Conservation (phyloP, 1,140 invertebrate genomes). For the Drosophila nikananu region DNA sequence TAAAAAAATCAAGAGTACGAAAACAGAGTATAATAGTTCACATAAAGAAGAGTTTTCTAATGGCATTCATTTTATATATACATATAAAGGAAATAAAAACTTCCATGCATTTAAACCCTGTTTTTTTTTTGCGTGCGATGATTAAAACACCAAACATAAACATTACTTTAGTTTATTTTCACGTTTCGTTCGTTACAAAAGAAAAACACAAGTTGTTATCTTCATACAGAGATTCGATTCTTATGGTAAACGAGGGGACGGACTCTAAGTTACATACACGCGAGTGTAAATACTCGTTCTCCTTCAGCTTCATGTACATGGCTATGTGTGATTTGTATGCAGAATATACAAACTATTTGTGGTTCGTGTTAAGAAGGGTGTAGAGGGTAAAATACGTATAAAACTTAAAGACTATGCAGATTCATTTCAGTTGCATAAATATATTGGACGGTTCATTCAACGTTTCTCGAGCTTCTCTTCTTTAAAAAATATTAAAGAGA, state of each 20-base stretch:
- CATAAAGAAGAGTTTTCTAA: not conserved
- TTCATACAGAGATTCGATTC: slow-evolving; percentile 44
- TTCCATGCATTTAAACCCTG: not conserved
- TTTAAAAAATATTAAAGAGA: slow-evolving; percentile 32
- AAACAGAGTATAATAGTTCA: not conserved
- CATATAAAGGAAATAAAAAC: not conserved
- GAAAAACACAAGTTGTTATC: slow-evolving; percentile 33
- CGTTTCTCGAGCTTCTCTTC: slow-evolving; percentile 27
- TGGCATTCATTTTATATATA: not conserved
- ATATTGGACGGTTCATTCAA: slow-evolving; percentile 61
- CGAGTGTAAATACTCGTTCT: not conserved
- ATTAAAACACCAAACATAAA: slow-evolving; percentile 3
- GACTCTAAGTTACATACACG: slow-evolving; percentile 22
- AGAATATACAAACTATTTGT: slow-evolving; percentile 43
- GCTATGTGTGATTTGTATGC: slow-evolving; percentile 28
- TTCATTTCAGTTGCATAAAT: slow-evolving; percentile 66
- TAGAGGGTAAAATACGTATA: slow-evolving; percentile 46
- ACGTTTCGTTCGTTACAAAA: slow-evolving; percentile 46
- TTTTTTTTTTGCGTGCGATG: too few species aligned
- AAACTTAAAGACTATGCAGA: slow-evolving; percentile 73
- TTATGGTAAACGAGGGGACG: slow-evolving; percentile 55
- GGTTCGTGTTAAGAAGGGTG: slow-evolving; percentile 9
- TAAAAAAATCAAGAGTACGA: not conserved
- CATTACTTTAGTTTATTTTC: slow-evolving; percentile 48
- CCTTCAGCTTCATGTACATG: slow-evolving; percentile 28